Evolutionary conservation across 1,140 invertebrate species (phyloP).

Genomic region (Radopholus similis): DNA sequence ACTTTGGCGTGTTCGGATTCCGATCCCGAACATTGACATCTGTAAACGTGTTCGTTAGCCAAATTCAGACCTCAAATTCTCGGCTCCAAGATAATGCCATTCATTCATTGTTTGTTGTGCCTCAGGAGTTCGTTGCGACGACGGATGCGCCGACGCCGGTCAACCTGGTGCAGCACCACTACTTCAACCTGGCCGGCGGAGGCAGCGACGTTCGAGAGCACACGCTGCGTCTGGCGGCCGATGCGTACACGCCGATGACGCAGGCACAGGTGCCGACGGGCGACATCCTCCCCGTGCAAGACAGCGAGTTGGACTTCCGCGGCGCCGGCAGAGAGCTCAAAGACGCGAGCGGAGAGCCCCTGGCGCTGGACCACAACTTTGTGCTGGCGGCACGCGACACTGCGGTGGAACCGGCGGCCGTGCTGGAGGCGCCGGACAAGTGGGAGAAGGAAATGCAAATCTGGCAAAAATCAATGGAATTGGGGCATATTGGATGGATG

Average conservation of each 20-base stretch:
- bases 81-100: no score
- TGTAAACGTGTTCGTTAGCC: no score
- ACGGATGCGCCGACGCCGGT: slow-evolving; percentile 11
- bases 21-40: no score
- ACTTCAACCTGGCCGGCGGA: slow-evolving; percentile 5
- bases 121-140: slow-evolving; percentile 4
- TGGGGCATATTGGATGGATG: no score
- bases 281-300: not conserved
- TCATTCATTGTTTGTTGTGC: not conserved
- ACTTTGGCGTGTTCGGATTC: no score
- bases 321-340: not conserved
- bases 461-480: no score
- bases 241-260: slow-evolving; percentile 4
- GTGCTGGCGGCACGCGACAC: not conserved
- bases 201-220: slow-evolving; percentile 9
- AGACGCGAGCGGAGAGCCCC: not conserved
- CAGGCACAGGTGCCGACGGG: slow-evolving; percentile 2
- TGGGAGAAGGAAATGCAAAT: not conserved
- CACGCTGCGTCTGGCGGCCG: slow-evolving; percentile 1
- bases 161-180: slow-evolving; percentile 16
- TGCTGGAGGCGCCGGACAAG: slow-evolving; percentile 2
- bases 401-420: not conserved
- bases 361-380: slow-evolving; percentile 17
- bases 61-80: no score
- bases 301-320: slow-evolving; percentile 12